These are phyloP conservation scores for Phorcus lineatus DNA, from an alignment of 2,888 invertebrate species.

Conservation along the genomic window DNA sequence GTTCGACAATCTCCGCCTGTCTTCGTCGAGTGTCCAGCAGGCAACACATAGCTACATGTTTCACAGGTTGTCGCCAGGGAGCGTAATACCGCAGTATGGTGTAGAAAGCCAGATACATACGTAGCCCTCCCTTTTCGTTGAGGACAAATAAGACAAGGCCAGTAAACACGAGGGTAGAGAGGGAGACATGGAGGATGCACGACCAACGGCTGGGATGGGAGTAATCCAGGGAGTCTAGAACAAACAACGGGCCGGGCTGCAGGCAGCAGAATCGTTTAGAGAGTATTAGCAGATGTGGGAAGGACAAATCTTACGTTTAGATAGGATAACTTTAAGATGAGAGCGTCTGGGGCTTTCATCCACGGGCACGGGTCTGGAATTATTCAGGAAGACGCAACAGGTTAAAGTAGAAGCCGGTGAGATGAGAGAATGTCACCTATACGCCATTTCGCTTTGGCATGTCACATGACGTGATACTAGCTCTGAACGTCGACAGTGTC, in stretches of 20 bases:
- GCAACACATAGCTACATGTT: conserved; percentile 4
- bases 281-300: conserved; percentile 19
- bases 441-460: background rate
- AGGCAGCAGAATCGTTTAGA: background rate
- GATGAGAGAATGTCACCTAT: background rate
- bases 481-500: no score
- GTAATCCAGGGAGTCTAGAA: background rate
- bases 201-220: background rate
- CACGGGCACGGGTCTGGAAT: conserved; percentile 3
- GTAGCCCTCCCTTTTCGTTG: background rate
- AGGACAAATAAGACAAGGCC: background rate
- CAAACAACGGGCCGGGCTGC: background rate
- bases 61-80: conserved; percentile 5
- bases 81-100: background rate
- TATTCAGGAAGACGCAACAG: conserved; percentile 2
- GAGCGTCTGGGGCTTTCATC: background rate
- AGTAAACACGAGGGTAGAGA: background rate
- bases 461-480: background rate
- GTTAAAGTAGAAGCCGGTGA: background rate
- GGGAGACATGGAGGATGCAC: background rate
- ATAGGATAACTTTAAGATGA: conserved; percentile 10
- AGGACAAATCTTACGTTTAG: conserved; percentile 17
- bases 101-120: background rate
- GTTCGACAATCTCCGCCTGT: conserved; percentile 8
- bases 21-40: background rate